Base-by-base conservation (phyloP, 1,140 invertebrate species). In the Muscidifurax raptorellus region DNA sequence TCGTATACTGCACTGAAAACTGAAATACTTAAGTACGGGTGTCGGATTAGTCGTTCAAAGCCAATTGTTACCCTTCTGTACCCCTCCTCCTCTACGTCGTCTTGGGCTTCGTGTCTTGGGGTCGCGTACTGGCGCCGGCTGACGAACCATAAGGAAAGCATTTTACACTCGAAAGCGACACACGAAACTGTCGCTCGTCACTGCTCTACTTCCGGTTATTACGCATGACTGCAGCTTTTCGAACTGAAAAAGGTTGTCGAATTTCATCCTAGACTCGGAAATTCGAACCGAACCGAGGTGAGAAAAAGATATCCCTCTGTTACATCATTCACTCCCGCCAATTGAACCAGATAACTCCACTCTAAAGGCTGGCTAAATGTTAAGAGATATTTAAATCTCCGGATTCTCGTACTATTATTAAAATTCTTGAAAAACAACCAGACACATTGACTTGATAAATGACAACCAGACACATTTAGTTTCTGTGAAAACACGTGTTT, bases 171-270 rank as follows among this genome's bases (percentile, higher is more conserved):
- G 1, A 78, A 84, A 0, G n/a, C 13, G 83, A 84, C 32, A 77
- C 12, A 47, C 32, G 52, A 84, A 32, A 75, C 59, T 40, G 12
- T 40, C 40, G 76, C 36, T 44, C 25, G 71, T 44, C 66, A 25
- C 5, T 1, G 25, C 27, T 76, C 77, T 67, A 44, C 64, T 85
- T 85, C 83, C 83, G 83, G 83, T 85, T 85, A 85, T 85, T 85
- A 85, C 66, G 79, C 64, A 77, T 28, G 40, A 59, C 77, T 77
- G 77, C 83, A 84, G 71, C 71, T 67, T 74, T 84, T 44, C 52
- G 44, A 71, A 44, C 67, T 47, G 59, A 25, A 72, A 76, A 84
- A 66, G 30, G 69, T 28, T 22, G 3, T 75, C 36, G 25, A 81
- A 85, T 81, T 85, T 77, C 44, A 69, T 74, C 25, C 18, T 67